Evolutionary conservation across 2,113 vertebrate species (phyloP).

Genomic region (Laterallus jamaicensis): DNA sequence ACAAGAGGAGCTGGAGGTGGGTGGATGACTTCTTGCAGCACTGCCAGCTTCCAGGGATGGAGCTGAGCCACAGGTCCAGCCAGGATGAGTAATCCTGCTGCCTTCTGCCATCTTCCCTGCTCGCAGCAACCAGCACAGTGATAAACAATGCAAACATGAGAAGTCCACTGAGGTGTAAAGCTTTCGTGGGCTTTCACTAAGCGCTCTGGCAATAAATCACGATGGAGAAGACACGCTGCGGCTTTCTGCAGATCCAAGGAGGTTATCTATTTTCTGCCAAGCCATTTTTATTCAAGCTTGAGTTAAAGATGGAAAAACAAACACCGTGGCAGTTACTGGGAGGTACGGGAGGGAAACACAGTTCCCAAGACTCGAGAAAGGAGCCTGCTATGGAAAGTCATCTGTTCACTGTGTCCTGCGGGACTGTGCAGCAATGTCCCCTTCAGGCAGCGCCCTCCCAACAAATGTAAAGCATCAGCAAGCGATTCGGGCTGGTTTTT

Average conservation of each 20-base stretch:
- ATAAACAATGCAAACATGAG: background rate
- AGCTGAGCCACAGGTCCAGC: background rate
- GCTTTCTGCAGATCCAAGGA: background rate
- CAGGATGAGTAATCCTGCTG: background rate
- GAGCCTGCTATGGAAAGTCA: conserved; percentile 21
- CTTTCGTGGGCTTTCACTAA: background rate
- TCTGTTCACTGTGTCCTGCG: conserved; percentile 2
- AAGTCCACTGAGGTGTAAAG: background rate
- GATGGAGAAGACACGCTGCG: background rate
- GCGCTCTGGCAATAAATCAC: background rate
- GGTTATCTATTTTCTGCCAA: conserved; percentile 31
- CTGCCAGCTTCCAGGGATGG: background rate
- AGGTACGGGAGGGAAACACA: background rate
- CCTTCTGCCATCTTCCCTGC: background rate
- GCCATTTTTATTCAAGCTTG: conserved; percentile 4
- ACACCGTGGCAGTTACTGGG: conserved; percentile 22
- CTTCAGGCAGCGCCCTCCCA: conserved; percentile 25
- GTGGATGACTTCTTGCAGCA: background rate
- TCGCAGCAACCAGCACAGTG: background rate
- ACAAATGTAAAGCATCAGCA: conserved; percentile 49
- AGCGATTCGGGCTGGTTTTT: background rate
- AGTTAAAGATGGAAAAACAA: conserved; percentile 55
- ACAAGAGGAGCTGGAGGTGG: background rate
- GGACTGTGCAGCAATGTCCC: conserved; percentile 24
- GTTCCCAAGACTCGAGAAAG: conserved; percentile 37